Base-by-base conservation (phyloP, 2,113 vertebrate genomes). In the Paracyprichromis sp. region DNA sequence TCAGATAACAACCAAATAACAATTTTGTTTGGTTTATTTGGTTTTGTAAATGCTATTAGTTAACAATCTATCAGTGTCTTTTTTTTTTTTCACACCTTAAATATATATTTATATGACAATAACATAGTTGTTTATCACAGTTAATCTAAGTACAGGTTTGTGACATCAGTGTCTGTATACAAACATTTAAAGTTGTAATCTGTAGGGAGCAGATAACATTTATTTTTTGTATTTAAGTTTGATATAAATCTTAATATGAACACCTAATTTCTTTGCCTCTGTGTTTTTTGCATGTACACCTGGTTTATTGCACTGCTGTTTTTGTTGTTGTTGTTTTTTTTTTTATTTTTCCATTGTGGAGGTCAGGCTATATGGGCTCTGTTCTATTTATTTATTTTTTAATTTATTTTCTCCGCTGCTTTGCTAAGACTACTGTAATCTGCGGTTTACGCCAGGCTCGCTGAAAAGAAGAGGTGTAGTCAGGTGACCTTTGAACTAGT, bases 401-500 rank as follows among this genome's bases (percentile, higher is more conserved):
- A 2, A 43, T 71, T 43, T 43, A 14, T 71, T 73, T 76, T 19
- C 43, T 17, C 43, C 26, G 4, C 24, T 76, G 24, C 71, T 19
- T 17, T 26, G 43, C 43, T 76, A 50, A 76, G 24, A 50, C 43
- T 31, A 29, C 71, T 50, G 71, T 29, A 66, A 50, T 26, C 71
- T 76, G 71, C 0, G 16, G 14, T 47, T 50, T 76, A 47, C 0
- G 0, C 29, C 21, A 47, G 24, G 24, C 24, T 50, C 2, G 0
- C 43, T 76, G 10, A 17, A 50, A 29, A 17, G 9, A 50, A 76
- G 16, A 12, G 71, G 71, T 31, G 43, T 29, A 76, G 43, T 50
- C 45, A 50, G 71, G 24, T 76, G 43, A 50, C 71, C 43, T 50
- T 76, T 50, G 14, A 47, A 50, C 16, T 29, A 76, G 40, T 76